Conservation (phyloP, 2,797 vertebrate species). For the Melanotaenia boesemani region DNA sequence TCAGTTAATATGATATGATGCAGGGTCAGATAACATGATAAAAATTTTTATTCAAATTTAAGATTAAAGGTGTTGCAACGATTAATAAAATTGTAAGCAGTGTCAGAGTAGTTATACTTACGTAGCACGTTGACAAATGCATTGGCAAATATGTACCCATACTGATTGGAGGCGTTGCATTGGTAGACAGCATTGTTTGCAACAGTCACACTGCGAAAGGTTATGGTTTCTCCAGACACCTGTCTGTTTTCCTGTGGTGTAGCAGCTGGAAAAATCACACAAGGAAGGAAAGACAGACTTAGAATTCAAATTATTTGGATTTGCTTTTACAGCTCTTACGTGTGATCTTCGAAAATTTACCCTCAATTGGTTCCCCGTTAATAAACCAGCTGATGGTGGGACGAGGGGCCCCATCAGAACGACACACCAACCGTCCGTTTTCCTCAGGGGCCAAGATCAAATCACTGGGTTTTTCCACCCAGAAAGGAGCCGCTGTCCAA, state of each 20-base stretch:
- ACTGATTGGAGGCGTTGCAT: slow-evolving; percentile 96
- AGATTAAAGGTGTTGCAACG: no score
- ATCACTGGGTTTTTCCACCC: slow-evolving; percentile 92
- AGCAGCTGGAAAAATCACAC: slow-evolving; percentile 74
- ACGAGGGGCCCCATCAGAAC: slow-evolving; percentile 92
- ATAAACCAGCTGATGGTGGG: slow-evolving; percentile 93
- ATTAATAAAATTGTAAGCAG: neutral
- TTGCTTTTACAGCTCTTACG: neutral
- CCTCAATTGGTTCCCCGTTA: slow-evolving; percentile 92
- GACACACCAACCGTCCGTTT: slow-evolving; percentile 90
- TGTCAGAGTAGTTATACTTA: slow-evolving; percentile 68
- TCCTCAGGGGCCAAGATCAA: slow-evolving; percentile 94
- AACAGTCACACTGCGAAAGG: slow-evolving; percentile 87
- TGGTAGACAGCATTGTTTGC: slow-evolving; percentile 95
- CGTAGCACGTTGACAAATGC: slow-evolving; percentile 95
- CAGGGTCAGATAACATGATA: no score
- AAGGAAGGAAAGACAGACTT: neutral
- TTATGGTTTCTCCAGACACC: slow-evolving; percentile 90
- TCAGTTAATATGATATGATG: no score
- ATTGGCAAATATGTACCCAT: slow-evolving; percentile 94
- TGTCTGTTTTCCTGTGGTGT: slow-evolving; percentile 89
- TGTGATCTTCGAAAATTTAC: slow-evolving; percentile 73
- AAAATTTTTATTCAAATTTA: no score
- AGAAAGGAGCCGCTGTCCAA: slow-evolving; percentile 91
- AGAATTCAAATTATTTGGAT: neutral